Percentiles rank a stretch among this genome's conserved stretches.
phyloP scores from a whole-genome alignment of 2,797 vertebrate species.

The Alauda arvensis region DNA sequence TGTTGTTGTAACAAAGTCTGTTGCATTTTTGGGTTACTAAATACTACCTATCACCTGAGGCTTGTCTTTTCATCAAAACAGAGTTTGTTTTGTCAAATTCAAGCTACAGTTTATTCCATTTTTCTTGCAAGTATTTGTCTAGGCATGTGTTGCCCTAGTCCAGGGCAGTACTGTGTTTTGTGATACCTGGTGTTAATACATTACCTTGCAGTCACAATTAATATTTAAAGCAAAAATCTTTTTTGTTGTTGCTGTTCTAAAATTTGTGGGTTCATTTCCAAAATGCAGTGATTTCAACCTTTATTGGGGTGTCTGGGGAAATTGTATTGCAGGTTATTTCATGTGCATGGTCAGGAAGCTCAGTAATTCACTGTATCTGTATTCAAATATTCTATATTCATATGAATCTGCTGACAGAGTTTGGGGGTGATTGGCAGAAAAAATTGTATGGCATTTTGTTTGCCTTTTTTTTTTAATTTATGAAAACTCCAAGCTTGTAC shows the following conservation, averaged over 20 bases:
- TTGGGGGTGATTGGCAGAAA: background rate
- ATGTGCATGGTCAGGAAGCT: background rate
- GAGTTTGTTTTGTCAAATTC: background rate
- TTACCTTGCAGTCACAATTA: background rate
- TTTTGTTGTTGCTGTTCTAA: background rate
- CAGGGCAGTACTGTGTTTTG: background rate
- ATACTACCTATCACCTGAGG: background rate
- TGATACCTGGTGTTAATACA: background rate
- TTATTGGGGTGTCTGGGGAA: background rate
- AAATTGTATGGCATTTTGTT: background rate
- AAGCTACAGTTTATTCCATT: background rate
- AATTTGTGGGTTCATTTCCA: background rate
- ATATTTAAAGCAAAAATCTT: background rate
- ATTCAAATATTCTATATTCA: no score
- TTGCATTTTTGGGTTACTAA: background rate
- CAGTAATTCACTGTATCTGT: background rate
- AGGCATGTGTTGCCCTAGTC: background rate
- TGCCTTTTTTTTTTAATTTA: background rate
- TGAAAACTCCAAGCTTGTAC: background rate
- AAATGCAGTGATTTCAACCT: background rate
- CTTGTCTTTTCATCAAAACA: background rate
- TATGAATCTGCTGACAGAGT: background rate
- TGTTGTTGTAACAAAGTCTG: accelerated
- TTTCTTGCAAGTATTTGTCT: background rate
- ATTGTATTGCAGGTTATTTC: background rate